These are phyloP conservation scores for Campylomormyrus tamandua DNA, from an alignment of 2,113 vertebrate species.

Conservation along the genomic window DNA sequence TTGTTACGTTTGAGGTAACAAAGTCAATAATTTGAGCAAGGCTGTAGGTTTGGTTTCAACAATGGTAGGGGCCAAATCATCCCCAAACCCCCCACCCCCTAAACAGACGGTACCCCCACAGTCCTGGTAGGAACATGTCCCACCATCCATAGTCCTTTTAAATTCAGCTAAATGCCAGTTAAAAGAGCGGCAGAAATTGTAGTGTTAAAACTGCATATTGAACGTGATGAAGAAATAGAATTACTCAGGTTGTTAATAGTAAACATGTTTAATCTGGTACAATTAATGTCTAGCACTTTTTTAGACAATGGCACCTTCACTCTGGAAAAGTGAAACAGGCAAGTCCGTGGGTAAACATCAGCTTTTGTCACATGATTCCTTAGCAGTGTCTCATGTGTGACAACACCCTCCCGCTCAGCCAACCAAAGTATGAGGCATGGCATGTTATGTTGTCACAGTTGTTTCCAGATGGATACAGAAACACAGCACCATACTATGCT, in stretches of 20 bases:
- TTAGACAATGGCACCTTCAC: neutral
- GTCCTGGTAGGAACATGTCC: neutral
- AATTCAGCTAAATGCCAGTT: neutral
- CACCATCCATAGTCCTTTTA: neutral
- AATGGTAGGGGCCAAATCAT: neutral
- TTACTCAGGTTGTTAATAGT: neutral
- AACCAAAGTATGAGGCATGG: neutral
- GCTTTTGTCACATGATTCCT: neutral
- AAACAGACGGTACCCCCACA: neutral
- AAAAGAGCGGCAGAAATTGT: neutral
- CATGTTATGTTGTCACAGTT: constrained; percentile 9
- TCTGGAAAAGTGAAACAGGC: constrained; percentile 4
- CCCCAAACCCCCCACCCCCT: neutral
- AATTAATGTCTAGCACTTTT: neutral
- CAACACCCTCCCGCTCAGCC: neutral
- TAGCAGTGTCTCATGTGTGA: neutral
- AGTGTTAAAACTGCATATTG: neutral
- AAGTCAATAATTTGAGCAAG: neutral
- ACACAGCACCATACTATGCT: neutral
- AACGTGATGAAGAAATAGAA: neutral
- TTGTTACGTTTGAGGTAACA: neutral
- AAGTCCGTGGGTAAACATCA: neutral
- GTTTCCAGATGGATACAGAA: constrained; percentile 7
- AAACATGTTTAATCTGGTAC: neutral
- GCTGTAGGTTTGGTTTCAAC: neutral